These are phyloP conservation scores for Palaemon carinicauda DNA, from an alignment of 1,140 invertebrate genomes.

Conservation along the genomic window DNA sequence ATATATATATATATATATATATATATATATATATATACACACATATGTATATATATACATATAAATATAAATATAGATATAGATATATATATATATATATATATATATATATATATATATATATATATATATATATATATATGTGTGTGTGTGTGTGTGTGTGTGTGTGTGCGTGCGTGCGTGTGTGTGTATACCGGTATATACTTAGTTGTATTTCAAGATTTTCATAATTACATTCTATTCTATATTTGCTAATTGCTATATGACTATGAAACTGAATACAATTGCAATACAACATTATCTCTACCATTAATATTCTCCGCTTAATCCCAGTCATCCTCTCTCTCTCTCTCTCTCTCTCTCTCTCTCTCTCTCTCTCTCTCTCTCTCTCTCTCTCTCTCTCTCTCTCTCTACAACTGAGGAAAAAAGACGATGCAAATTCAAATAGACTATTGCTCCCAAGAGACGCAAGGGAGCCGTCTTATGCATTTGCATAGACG, in stretches of 20 bases:
- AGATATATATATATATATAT: background rate
- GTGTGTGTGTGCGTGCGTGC: too few relatives aligned
- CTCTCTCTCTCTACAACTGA: background rate
- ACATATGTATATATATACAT: background rate
- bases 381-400: constrained; percentile 28
- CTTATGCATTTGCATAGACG: background rate
- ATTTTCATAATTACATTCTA: too few relatives aligned
- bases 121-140: background rate
- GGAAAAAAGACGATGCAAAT: background rate
- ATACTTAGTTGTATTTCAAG: too few relatives aligned
- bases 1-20: background rate
- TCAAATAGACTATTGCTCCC: background rate
- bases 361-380: background rate
- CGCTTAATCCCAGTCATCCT: too few relatives aligned
- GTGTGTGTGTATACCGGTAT: too few relatives aligned
- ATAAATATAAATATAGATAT: background rate
- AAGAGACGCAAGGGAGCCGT: background rate
- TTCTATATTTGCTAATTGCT: too few relatives aligned
- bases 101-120: too few relatives aligned
- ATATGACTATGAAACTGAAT: too few relatives aligned
- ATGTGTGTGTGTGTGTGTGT: too few relatives aligned
- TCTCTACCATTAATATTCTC: too few relatives aligned
- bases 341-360: background rate
- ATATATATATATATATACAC: too few relatives aligned
- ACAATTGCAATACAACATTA: too few relatives aligned